Percentiles rank a stretch among this genome's conserved stretches.
Evolutionary conservation across 2,888 invertebrate species (phyloP).

Genomic region (Lepidocyrtinus sp.): DNA sequence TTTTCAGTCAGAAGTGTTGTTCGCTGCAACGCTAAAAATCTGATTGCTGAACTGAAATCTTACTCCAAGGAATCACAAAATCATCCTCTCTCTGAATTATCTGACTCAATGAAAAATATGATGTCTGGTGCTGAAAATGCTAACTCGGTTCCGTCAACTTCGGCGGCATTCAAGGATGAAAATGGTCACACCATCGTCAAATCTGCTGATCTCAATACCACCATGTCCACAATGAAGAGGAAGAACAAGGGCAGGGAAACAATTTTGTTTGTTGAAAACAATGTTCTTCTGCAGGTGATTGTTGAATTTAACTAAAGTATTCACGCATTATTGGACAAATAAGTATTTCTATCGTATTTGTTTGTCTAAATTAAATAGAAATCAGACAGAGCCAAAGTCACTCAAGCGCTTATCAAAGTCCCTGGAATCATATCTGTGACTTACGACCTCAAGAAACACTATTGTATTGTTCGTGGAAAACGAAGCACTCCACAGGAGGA

Average conservation of each 20-base stretch:
- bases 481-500: conserved; percentile 49
- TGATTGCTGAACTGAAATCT: not conserved
- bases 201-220: conserved; percentile 24
- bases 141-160: not conserved
- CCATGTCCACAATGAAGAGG: conserved; percentile 42
- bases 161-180: not conserved
- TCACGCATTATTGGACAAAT: not conserved
- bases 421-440: conserved; percentile 67
- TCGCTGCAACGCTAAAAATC: conserved; percentile 16
- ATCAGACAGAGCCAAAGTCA: conserved; percentile 52
- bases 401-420: conserved; percentile 56
- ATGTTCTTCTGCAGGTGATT: conserved; percentile 39
- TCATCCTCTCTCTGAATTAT: conserved; percentile 33
- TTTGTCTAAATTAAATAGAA: conserved; percentile 22
- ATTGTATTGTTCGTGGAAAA: conserved; percentile 64
- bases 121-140: not conserved
- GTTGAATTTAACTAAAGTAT: too few relatives aligned
- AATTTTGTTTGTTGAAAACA: conserved; percentile 27
- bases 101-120: conserved; percentile 25
- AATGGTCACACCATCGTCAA: too few relatives aligned
- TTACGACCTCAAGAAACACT: conserved; percentile 56
- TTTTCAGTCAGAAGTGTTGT: not conserved
- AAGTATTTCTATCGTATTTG: not conserved
- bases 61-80: not conserved
- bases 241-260: conserved; percentile 54